Percentiles rank a stretch among this genome's conserved stretches.
Conservation (phyloP, 2,113 vertebrate genomes). For the Dasyprocta punctata region DNA sequence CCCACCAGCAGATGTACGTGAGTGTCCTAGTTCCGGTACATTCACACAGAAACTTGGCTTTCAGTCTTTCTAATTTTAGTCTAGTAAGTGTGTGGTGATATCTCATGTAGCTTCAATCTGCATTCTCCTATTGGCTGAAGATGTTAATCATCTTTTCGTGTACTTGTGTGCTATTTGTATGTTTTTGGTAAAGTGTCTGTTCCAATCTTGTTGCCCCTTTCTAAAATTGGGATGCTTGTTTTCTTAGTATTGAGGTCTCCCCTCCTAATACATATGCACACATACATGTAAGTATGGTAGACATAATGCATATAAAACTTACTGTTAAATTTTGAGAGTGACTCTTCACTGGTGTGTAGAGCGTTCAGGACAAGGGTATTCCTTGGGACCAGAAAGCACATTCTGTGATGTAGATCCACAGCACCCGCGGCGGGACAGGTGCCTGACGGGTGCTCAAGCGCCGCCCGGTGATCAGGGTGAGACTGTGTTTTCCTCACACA, state of each 20-base stretch:
- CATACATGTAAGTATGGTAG: not conserved
- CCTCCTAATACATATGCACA: not conserved
- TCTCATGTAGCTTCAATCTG: not conserved
- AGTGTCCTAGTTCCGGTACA: not conserved
- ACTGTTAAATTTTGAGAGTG: slow-evolving; percentile 44
- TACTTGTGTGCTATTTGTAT: not conserved
- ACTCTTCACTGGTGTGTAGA: slow-evolving; percentile 6
- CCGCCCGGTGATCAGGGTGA: not conserved
- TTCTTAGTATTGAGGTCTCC: not conserved
- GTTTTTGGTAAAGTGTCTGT: not conserved
- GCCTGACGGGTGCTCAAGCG: not conserved
- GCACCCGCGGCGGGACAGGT: not conserved
- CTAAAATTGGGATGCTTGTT: not conserved
- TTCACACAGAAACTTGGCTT: not conserved
- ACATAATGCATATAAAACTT: not conserved
- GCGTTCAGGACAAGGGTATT: not conserved
- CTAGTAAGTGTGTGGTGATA: not conserved
- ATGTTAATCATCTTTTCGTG: not conserved
- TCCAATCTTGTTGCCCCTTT: not conserved
- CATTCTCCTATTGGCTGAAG: not conserved
- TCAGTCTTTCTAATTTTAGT: not conserved
- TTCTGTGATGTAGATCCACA: slow-evolving; percentile 18
- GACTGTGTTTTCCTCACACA: not conserved
- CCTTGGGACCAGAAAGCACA: not conserved
- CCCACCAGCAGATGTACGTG: not conserved